These are phyloP conservation scores for Abrostola tripartita DNA, from an alignment of 2,888 invertebrate genomes.

Conservation along the genomic window DNA sequence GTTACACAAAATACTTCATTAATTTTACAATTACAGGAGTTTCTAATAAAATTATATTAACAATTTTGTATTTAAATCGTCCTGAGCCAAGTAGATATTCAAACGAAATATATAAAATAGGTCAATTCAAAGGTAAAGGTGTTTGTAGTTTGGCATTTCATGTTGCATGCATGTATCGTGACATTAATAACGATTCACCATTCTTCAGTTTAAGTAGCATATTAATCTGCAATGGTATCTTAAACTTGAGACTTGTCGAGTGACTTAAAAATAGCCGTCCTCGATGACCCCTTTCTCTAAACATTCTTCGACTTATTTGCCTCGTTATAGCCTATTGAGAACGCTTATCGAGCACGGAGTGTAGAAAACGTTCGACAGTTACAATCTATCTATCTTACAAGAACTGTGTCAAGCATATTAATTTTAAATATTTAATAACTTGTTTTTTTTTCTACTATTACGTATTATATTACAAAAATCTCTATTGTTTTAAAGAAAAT, in stretches of 20 bases:
- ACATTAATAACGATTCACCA: too few relatives aligned
- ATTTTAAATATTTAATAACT: too few relatives aligned
- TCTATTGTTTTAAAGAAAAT: too few relatives aligned
- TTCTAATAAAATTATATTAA: neutral
- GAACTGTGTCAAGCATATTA: slow-evolving; percentile 7
- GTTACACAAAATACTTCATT: slow-evolving; percentile 40
- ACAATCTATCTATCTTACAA: slow-evolving; percentile 28
- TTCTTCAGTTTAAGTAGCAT: too few relatives aligned
- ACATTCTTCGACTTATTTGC: slow-evolving; percentile 63
- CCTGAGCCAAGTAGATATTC: too few relatives aligned
- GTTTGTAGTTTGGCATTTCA: neutral
- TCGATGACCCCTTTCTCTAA: slow-evolving; percentile 56
- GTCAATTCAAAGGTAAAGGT: neutral
- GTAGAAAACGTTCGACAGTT: neutral
- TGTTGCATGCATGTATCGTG: too few relatives aligned
- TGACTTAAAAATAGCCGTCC: slow-evolving; percentile 40
- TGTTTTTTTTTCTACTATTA: too few relatives aligned
- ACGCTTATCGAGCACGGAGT: slow-evolving; percentile 43
- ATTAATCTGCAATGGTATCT: neutral
- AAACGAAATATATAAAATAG: neutral
- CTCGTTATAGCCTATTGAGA: slow-evolving; percentile 61
- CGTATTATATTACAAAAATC: too few relatives aligned
- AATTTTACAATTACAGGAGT: slow-evolving; percentile 21
- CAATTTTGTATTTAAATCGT: neutral
- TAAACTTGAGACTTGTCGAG: slow-evolving; percentile 20